phyloP scores from a whole-genome alignment of 2,888 invertebrate genomes.

The Mythimna lalbum region DNA sequence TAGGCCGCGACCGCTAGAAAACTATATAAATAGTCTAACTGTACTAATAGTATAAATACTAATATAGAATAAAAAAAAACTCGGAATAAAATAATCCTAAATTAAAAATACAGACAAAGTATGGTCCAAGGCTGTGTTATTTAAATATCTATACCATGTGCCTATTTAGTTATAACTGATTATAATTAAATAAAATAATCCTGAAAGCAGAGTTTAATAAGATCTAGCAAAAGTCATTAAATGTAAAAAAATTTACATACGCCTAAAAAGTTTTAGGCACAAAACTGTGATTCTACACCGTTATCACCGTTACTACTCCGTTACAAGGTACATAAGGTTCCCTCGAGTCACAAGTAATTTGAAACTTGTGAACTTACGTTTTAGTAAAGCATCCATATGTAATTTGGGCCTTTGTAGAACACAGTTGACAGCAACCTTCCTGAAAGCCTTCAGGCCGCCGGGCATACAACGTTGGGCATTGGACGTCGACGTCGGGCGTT shows the following conservation, averaged over 20 bases:
- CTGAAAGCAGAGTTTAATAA: neutral
- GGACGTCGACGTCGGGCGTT: neutral
- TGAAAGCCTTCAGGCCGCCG: constrained; percentile 77
- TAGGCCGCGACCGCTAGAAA: too few relatives aligned
- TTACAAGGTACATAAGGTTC: neutral
- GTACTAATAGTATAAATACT: too few relatives aligned
- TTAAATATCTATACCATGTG: too few relatives aligned
- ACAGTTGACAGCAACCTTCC: constrained; percentile 72
- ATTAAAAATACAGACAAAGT: too few relatives aligned
- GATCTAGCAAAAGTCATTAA: neutral
- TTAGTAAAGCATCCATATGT: neutral
- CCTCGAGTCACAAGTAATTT: neutral
- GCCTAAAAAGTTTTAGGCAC: neutral
- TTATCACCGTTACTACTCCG: too few relatives aligned
- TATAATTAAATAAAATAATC: neutral
- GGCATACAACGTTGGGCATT: neutral
- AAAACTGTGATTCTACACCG: neutral
- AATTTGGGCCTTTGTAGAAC: neutral
- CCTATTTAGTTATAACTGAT: too few relatives aligned
- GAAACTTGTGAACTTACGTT: neutral
- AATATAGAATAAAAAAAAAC: too few relatives aligned
- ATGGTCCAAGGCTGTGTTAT: too few relatives aligned
- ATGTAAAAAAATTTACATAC: neutral
- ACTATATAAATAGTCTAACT: too few relatives aligned
- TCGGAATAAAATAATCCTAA: neutral